Conservation (phyloP, 1,140 invertebrate species). For the Lordiphosa mommai region DNA sequence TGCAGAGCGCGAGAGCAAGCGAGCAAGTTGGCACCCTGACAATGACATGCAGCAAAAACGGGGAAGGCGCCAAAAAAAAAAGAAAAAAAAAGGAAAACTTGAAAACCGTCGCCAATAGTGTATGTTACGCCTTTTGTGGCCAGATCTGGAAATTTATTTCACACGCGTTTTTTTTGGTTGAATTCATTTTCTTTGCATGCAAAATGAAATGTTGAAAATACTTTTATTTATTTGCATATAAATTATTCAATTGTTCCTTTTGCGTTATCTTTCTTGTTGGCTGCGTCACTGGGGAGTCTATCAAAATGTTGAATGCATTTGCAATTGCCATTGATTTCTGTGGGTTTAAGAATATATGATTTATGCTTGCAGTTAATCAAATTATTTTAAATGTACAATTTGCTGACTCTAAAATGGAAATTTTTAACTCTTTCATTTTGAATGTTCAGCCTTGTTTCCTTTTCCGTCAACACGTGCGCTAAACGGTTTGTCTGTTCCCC, state of each 20-base stretch:
- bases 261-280: conserved; percentile 61
- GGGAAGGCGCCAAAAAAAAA: conserved; percentile 1
- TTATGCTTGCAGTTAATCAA: conserved; percentile 43
- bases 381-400: too few relatives aligned
- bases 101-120: conserved; percentile 29
- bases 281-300: conserved; percentile 51
- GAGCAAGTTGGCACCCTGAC: conserved; percentile 52
- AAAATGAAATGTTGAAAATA: conserved; percentile 53
- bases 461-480: conserved; percentile 61
- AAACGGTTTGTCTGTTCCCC: conserved; percentile 60
- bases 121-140: conserved; percentile 69
- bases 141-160: conserved; percentile 61
- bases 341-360: too few relatives aligned
- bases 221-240: conserved; percentile 76
- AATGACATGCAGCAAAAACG: conserved; percentile 68
- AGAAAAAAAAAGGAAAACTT: conserved; percentile 34
- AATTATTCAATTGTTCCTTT: conserved; percentile 72
- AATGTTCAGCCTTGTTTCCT: too few relatives aligned
- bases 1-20: conserved; percentile 32
- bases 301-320: conserved; percentile 62
- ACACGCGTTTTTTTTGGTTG: conserved; percentile 38
- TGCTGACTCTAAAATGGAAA: too few relatives aligned
- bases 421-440: too few relatives aligned
- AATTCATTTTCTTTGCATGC: conserved; percentile 36
- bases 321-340: conserved; percentile 53